phyloP scores from a whole-genome alignment of 2,113 vertebrate genomes.

The Tenrec ecaudatus region DNA sequence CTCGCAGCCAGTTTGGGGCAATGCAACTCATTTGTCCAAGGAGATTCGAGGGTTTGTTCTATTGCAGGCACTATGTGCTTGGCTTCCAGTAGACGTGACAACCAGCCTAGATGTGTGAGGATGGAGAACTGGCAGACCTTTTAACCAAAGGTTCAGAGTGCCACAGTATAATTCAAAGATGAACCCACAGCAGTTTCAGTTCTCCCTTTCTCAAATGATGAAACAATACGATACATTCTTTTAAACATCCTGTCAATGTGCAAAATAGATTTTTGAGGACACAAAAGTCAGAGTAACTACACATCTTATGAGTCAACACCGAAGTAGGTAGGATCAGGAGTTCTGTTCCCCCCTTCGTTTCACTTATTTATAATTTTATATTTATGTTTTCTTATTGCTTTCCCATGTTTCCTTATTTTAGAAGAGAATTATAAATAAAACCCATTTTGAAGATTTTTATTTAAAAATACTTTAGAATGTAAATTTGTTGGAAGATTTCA shows the following conservation, averaged over 20 bases:
- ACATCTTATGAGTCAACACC: not conserved
- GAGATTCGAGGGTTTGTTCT: not conserved
- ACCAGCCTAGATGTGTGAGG: not conserved
- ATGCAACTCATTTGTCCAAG: not conserved
- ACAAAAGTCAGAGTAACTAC: not conserved
- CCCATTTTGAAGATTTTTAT: not conserved
- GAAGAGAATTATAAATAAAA: conserved; percentile 19
- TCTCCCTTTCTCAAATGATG: not conserved
- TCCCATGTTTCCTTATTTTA: not conserved
- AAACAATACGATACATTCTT: conserved; percentile 9
- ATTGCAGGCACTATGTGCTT: not conserved
- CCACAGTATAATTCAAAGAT: conserved; percentile 3
- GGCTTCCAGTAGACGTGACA: not conserved
- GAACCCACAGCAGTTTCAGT: not conserved
- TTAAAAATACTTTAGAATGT: not conserved
- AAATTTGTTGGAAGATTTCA: not conserved
- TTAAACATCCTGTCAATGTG: conserved; percentile 30
- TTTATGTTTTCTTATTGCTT: not conserved
- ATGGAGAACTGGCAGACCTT: not conserved
- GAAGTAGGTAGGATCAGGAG: not conserved
- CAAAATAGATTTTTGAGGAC: not conserved
- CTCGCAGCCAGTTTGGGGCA: not conserved
- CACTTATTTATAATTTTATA: conserved; percentile 28
- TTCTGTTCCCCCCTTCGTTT: not conserved
- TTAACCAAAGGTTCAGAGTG: not conserved